A percentile compares a stretch with the other conserved stretches of the same genome.
These are phyloP conservation scores for Bombus confusus DNA, from an alignment of 1,140 invertebrate species.

Conservation along the genomic window DNA sequence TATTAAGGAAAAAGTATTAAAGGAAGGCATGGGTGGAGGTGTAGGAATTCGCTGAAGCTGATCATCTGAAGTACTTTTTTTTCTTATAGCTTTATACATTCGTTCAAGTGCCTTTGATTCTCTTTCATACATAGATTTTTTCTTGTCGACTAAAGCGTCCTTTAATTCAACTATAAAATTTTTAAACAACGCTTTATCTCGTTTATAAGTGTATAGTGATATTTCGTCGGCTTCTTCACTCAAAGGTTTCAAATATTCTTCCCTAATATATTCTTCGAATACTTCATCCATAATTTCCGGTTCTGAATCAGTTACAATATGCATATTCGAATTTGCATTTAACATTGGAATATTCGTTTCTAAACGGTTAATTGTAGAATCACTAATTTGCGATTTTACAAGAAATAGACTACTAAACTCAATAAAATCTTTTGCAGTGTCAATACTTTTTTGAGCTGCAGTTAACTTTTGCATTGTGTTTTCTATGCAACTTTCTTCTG, in stretches of 20 bases:
- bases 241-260: slow-evolving; percentile 76
- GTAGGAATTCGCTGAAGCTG: slow-evolving; percentile 14
- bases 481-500: slow-evolving; percentile 56
- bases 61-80: slow-evolving; percentile 11
- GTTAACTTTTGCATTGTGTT: slow-evolving; percentile 67
- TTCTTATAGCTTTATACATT: slow-evolving; percentile 65
- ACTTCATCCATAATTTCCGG: slow-evolving; percentile 80
- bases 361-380: slow-evolving; percentile 4
- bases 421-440: slow-evolving; percentile 73
- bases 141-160: slow-evolving; percentile 78
- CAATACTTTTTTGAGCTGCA: slow-evolving; percentile 73
- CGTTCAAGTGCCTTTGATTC: slow-evolving; percentile 76
- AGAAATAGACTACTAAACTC: slow-evolving; percentile 75
- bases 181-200: slow-evolving; percentile 73
- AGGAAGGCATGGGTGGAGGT: slow-evolving; percentile 54
- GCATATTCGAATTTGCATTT: slow-evolving; percentile 35
- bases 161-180: slow-evolving; percentile 81
- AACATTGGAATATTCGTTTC: slow-evolving; percentile 27
- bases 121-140: slow-evolving; percentile 76
- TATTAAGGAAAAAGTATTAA: not conserved
- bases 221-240: slow-evolving; percentile 69
- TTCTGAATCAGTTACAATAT: slow-evolving; percentile 68
- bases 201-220: slow-evolving; percentile 63
- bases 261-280: slow-evolving; percentile 80
- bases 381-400: slow-evolving; percentile 56